Evolutionary conservation across 53 echinoderm and acorn worm species (phyloP).

Genomic region (Apostichopus leukothele): DNA sequence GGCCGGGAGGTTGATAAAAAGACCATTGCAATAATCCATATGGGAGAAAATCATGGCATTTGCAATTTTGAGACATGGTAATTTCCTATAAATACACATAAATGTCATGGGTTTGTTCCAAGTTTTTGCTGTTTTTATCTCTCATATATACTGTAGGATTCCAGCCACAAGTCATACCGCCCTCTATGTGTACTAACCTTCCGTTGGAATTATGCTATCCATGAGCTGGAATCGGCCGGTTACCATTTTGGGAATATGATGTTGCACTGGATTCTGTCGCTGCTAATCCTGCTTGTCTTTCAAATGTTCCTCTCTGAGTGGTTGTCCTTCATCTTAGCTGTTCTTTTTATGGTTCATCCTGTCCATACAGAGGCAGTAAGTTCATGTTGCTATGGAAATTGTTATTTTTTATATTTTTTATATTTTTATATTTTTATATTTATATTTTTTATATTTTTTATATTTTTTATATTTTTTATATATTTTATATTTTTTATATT

Average conservation of each 20-base stretch:
- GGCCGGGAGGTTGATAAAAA: too few relatives aligned
- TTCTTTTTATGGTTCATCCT: conserved; percentile 88
- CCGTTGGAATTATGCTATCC: conserved; percentile 79
- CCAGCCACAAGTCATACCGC: conserved; percentile 94
- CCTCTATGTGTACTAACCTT: conserved; percentile 88
- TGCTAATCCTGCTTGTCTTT: conserved; percentile 64
- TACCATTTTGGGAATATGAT: conserved; percentile 84
- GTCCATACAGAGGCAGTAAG: conserved; percentile 96
- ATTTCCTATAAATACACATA: too few relatives aligned
- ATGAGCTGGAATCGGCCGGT: conserved; percentile 61
- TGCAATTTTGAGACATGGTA: too few relatives aligned
- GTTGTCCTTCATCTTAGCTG: conserved; percentile 55
- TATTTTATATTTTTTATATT: too few relatives aligned
- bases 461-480: too few relatives aligned
- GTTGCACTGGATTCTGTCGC: conserved; percentile 68
- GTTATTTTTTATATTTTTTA: not conserved
- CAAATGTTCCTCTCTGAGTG: conserved; percentile 58
- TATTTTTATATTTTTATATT: too few relatives aligned
- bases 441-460: too few relatives aligned
- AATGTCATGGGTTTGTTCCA: too few relatives aligned
- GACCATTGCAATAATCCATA: too few relatives aligned
- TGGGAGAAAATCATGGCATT: too few relatives aligned
- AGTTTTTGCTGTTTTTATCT: not conserved
- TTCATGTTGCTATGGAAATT: not conserved
- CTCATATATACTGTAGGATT: conserved; percentile 54